Evolutionary conservation across 2,888 invertebrate genomes (phyloP).

Genomic region (Agrilus cyanescens): DNA sequence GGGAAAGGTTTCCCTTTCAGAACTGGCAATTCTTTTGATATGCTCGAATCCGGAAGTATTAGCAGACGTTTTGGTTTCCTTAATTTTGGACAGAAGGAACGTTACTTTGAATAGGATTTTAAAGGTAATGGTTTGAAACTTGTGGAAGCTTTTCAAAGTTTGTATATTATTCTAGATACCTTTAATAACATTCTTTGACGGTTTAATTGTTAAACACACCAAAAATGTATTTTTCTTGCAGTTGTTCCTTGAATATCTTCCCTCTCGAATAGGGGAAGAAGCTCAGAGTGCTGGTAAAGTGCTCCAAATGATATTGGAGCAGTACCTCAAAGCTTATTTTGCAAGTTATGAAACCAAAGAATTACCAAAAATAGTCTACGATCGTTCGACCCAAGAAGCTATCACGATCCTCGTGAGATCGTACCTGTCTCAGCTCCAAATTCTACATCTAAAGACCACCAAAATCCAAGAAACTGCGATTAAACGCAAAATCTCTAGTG

Average conservation of each 20-base stretch:
- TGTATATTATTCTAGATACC: too few species aligned
- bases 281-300: constrained; percentile 37
- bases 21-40: constrained; percentile 41
- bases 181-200: too few species aligned
- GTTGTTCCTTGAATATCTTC: constrained; percentile 53
- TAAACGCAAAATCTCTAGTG: not conserved
- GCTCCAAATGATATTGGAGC: constrained; percentile 39
- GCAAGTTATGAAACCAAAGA: constrained; percentile 27
- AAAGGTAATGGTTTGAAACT: too few species aligned
- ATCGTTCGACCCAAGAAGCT: constrained; percentile 40
- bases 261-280: constrained; percentile 49
- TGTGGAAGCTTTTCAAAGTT: too few species aligned
- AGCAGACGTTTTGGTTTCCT: constrained; percentile 36
- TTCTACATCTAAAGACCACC: constrained; percentile 25
- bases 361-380: constrained; percentile 30
- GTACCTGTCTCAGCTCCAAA: constrained; percentile 39
- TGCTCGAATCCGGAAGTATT: constrained; percentile 37
- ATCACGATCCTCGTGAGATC: constrained; percentile 50
- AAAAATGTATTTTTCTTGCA: constrained; percentile 26
- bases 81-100: constrained; percentile 35
- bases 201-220: too few species aligned
- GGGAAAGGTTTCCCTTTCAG: constrained; percentile 40
- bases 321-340: constrained; percentile 34
- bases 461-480: constrained; percentile 1
- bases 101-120: constrained; percentile 36